A percentile compares a stretch with the other conserved stretches of the same genome.
These are phyloP conservation scores for Drosophila silvestris DNA, from an alignment of 2,888 invertebrate genomes.

Conservation along the genomic window DNA sequence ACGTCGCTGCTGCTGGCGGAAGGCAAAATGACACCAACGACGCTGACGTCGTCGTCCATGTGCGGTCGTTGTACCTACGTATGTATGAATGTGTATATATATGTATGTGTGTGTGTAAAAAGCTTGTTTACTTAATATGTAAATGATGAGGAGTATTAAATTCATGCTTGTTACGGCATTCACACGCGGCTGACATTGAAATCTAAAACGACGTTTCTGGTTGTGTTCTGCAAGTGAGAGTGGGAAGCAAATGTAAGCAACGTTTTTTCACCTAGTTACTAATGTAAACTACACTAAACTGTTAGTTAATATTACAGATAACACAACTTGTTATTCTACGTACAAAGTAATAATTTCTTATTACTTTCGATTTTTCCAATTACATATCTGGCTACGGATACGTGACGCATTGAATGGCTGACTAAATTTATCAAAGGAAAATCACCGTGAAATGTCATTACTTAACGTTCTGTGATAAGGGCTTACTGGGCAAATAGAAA, in stretches of 20 bases:
- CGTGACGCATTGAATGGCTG: constrained; percentile 3
- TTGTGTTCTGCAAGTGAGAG: not conserved
- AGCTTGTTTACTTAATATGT: constrained; percentile 46
- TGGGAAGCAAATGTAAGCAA: not conserved
- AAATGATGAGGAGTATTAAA: constrained; percentile 37
- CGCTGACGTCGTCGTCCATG: constrained; percentile 11
- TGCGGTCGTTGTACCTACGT: constrained; percentile 30
- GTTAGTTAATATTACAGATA: not conserved
- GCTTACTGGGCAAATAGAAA: not conserved
- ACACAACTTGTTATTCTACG: not conserved
- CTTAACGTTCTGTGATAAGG: not conserved
- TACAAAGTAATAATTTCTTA: not conserved
- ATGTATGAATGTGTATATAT: not conserved
- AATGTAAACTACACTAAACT: not conserved
- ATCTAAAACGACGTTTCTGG: constrained; percentile 38
- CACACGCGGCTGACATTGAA: constrained; percentile 68
- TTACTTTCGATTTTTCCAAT: not conserved
- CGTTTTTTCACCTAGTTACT: not conserved
- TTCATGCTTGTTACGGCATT: constrained; percentile 22
- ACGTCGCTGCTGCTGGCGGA: constrained; percentile 54
- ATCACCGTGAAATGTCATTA: constrained; percentile 31
- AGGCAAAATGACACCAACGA: constrained; percentile 63
- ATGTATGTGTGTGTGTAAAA: constrained; percentile 41
- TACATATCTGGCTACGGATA: not conserved
- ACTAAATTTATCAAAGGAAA: constrained; percentile 8